Evolutionary conservation across 2,888 invertebrate genomes (phyloP), one percentile per base, ranked within the genome.

Genomic region (Sthenelais limicola): DNA sequence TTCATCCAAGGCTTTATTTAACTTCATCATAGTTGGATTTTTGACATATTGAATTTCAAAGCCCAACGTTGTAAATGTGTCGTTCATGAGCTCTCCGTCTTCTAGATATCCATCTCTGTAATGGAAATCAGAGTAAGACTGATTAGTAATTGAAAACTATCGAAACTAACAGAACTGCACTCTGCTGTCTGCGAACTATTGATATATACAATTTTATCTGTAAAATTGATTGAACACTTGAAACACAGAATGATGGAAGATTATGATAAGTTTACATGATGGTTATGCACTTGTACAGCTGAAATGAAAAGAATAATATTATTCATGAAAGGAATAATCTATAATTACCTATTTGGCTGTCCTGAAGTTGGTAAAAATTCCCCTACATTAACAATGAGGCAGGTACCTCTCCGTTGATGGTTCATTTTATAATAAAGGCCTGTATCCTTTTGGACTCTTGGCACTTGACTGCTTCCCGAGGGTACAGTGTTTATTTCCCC

Each of bases 11-110:
- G 18, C 18, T 21, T 12, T 9, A 5, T 56, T 15, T 21, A 56
- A 3, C 24, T 56, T 30, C 5, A 1, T 3, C n/a, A 33, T 5
- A 2, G 32, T 56, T 30, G 1, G 5, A 24, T 56, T 32, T 5
- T 30, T 33, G 15, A 33, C 32, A 32, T 56, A 56, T 32, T 56
- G 56, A 12, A 56, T 33, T 15, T 56, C 56, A 30, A 56, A 56
- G 7, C 56, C 56, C 5, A 56, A 21, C 30, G 18, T 28, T 28
- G 30, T 32, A 28, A 56, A 56, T 2, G 56, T 56, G 5, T 21
- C 56, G 5, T 30, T 56, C 56, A 56, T 32, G 32, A 56, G 18
- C n/a, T 28, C 56, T 1, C 56, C 56, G 18, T 56, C 56, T 32
- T 33, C 33, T 33, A 33, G 32, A 32, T 56, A 56, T 18, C 56